Conservation (phyloP, 2,113 vertebrate species). For the Salminus brasiliensis region DNA sequence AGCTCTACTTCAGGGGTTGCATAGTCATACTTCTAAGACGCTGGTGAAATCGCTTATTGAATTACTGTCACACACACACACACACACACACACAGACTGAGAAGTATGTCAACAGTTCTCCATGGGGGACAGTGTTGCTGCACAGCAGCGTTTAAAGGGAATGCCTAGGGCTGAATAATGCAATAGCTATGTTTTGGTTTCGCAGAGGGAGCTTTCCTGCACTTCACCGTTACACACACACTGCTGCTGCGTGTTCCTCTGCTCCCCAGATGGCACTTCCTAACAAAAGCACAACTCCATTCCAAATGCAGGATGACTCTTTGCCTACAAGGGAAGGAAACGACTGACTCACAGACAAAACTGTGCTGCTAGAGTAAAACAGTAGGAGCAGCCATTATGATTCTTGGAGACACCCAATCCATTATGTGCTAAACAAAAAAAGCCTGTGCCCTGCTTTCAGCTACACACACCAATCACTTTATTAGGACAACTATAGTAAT, state of each 20-base stretch:
- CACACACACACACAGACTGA: neutral
- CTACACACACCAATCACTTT: no score
- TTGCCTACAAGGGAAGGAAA: neutral
- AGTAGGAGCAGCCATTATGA: no score
- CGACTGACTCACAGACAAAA: neutral
- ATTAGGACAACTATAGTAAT: no score
- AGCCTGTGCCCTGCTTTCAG: no score
- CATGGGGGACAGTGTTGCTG: conserved; percentile 11
- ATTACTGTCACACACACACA: neutral
- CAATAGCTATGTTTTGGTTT: conserved; percentile 16
- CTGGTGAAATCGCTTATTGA: neutral
- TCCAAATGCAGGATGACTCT: neutral
- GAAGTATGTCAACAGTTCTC: conserved; percentile 38
- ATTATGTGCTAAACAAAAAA: no score
- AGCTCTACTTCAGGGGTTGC: neutral
- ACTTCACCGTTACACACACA: conserved; percentile 11
- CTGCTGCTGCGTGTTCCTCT: conserved; percentile 6
- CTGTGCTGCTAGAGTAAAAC: no score
- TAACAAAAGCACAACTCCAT: neutral
- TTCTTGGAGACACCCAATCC: no score
- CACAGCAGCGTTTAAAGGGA: conserved; percentile 53
- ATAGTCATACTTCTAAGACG: neutral
- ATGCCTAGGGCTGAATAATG: conserved; percentile 36
- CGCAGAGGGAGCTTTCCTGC: neutral
- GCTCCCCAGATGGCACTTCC: conserved; percentile 2